phyloP scores from a whole-genome alignment of 2,888 invertebrate genomes.

The Dynastes tityus region DNA sequence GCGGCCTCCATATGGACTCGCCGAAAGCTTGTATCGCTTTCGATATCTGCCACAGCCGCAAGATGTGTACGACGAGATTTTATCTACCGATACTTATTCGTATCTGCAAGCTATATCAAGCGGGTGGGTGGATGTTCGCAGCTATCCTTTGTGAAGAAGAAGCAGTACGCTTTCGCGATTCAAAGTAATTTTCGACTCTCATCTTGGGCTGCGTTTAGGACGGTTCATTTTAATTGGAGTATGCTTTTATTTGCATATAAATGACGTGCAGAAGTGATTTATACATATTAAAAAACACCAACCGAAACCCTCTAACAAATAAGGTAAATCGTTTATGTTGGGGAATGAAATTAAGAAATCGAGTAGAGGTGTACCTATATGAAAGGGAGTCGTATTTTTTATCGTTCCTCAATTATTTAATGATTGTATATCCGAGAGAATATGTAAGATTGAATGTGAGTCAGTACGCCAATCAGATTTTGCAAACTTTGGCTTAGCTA shows the following conservation, averaged over 20 bases:
- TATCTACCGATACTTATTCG: slow-evolving; percentile 14
- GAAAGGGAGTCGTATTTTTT: neutral
- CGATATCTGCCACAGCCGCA: slow-evolving; percentile 33
- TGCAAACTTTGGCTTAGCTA: too few relatives aligned
- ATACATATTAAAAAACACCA: neutral
- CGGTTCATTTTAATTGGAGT: slow-evolving; percentile 7
- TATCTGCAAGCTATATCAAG: slow-evolving; percentile 12
- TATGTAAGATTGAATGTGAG: too few relatives aligned
- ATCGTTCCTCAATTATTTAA: too few relatives aligned
- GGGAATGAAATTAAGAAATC: neutral
- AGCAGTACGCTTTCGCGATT: slow-evolving; percentile 3
- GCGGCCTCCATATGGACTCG: slow-evolving; percentile 7
- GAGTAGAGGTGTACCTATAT: neutral
- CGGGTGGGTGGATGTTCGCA: slow-evolving; percentile 13
- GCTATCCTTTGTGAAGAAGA: neutral
- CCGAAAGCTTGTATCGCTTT: slow-evolving; percentile 34
- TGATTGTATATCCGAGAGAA: too few relatives aligned
- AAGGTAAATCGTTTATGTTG: neutral
- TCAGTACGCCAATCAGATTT: too few relatives aligned
- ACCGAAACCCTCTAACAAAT: neutral
- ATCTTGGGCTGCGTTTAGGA: neutral
- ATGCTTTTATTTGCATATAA: slow-evolving; percentile 19
- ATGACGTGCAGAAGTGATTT: neutral
- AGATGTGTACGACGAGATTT: slow-evolving; percentile 31
- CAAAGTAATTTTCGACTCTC: slow-evolving; percentile 2